Evolutionary conservation across 2,888 invertebrate species (phyloP), one percentile per base, ranked within the genome.

Genomic region (Hemicrepidius hirtus): DNA sequence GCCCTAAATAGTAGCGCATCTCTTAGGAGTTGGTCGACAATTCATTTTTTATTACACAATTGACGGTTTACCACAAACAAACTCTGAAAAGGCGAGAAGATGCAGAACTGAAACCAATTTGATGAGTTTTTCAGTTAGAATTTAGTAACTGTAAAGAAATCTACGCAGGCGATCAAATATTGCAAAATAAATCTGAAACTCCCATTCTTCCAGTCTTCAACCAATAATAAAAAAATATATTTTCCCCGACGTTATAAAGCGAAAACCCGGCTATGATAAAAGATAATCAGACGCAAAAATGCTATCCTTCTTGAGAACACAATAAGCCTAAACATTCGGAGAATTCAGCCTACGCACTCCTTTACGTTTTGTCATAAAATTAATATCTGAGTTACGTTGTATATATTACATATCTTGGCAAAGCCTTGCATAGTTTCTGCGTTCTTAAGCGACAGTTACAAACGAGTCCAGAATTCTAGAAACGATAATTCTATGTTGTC

Each of bases 341-440:
- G 60, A 60, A 60, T 44, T 21, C 60, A 16, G 44, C 37, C 44
- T 40, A 40, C 40, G 20, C 16, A 57, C 57, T 57, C 57, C 57
- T 57, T 49, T 57, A 37, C 37, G 28, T 44, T 60, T 60, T 44
- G 60, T 60, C 44, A 60, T 60, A 60, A 60, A 60, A 60, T 44
- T 60, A 60, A 60, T 60, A 60, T 60, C 57, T 44, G 44, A 60
- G 60, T 44, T 44, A 49, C 68, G 59, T 37, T 59, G 35, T 49
- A 40, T 59, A 57, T 60, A 68, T 59, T 59, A 49, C 60, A 68
- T 59, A 59, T 68, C 68, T 68, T 59, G 49, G 68, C 37, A 40
- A 49, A 40, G 68, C 59, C 57, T 66, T 46, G 57, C 46, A 68
- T 59, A 59, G 59, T 57, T 68, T 35, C 24, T 46, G 37, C 57